Conservation (phyloP, 1,140 invertebrate genomes). For the Anthonomus grandis region DNA sequence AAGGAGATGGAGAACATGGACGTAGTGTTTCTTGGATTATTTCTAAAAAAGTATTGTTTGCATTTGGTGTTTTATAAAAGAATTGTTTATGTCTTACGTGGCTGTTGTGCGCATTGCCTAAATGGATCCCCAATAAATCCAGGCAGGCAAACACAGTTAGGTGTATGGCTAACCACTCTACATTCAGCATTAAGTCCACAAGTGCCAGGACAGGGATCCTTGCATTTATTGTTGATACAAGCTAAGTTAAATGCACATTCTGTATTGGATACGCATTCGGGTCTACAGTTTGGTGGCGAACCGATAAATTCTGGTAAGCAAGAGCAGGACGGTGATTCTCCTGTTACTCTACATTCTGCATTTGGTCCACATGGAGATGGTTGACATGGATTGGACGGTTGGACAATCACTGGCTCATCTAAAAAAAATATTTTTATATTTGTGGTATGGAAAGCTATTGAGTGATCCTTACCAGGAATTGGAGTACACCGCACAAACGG, state of each 20-base stretch:
- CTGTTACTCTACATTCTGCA: constrained; percentile 62
- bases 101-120: constrained; percentile 54
- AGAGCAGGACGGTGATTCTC: constrained; percentile 62
- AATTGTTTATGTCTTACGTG: constrained; percentile 40
- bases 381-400: constrained; percentile 59
- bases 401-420: constrained; percentile 12
- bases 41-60: constrained; percentile 38
- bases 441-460: neutral
- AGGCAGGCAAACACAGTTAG: constrained; percentile 66
- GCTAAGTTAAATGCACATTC: constrained; percentile 67
- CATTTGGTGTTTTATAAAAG: constrained; percentile 52
- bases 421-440: neutral
- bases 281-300: constrained; percentile 67
- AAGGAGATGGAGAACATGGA: constrained; percentile 63
- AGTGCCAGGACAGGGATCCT: constrained; percentile 67
- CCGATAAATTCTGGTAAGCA: constrained; percentile 71
- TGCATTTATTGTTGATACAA: constrained; percentile 69
- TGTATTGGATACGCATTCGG: constrained; percentile 70
- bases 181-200: constrained; percentile 71
- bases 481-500: constrained; percentile 66
- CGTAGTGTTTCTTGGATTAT: constrained; percentile 45
- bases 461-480: constrained; percentile 12
- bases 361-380: constrained; percentile 77
- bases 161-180: constrained; percentile 67
- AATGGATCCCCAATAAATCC: constrained; percentile 73